These are phyloP conservation scores for Bradysia coprophila DNA, from an alignment of 1,140 invertebrate species.

Conservation along the genomic window DNA sequence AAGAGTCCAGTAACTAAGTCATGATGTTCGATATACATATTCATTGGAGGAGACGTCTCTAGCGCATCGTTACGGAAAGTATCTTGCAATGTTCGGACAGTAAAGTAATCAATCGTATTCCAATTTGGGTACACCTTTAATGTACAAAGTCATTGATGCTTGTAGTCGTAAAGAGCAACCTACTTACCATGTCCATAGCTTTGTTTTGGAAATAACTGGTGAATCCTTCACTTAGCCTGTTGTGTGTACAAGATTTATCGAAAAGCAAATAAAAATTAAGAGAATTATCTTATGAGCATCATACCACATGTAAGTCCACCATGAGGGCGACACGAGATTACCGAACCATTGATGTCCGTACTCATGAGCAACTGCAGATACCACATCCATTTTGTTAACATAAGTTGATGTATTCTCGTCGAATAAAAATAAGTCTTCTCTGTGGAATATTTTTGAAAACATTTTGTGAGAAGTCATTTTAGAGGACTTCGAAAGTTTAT, in stretches of 20 bases:
- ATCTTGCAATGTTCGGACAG: too few relatives aligned
- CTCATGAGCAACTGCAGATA: constrained; percentile 20
- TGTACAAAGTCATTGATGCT: too few relatives aligned
- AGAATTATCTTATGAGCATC: too few relatives aligned
- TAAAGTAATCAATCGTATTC: too few relatives aligned
- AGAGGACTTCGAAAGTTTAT: too few relatives aligned
- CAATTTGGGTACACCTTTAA: too few relatives aligned
- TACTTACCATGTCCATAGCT: constrained; percentile 9
- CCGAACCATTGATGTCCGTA: constrained; percentile 30
- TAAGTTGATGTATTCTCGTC: neutral
- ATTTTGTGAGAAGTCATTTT: too few relatives aligned
- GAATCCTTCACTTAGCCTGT: constrained; percentile 25
- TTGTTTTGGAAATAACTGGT: constrained; percentile 13
- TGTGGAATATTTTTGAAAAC: neutral
- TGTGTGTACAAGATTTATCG: neutral
- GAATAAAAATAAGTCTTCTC: neutral
- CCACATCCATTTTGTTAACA: neutral
- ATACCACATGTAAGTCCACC: constrained; percentile 24
- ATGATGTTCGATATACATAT: too few relatives aligned
- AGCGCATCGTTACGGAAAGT: too few relatives aligned
- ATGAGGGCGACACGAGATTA: constrained; percentile 25
- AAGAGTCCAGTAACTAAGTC: too few relatives aligned
- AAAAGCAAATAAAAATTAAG: neutral
- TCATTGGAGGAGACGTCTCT: too few relatives aligned
- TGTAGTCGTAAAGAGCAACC: too few relatives aligned